Percentiles rank a stretch among this genome's conserved stretches.
These are phyloP conservation scores for Dromaius novaehollandiae DNA, from an alignment of 2,113 vertebrate genomes.

Conservation along the genomic window DNA sequence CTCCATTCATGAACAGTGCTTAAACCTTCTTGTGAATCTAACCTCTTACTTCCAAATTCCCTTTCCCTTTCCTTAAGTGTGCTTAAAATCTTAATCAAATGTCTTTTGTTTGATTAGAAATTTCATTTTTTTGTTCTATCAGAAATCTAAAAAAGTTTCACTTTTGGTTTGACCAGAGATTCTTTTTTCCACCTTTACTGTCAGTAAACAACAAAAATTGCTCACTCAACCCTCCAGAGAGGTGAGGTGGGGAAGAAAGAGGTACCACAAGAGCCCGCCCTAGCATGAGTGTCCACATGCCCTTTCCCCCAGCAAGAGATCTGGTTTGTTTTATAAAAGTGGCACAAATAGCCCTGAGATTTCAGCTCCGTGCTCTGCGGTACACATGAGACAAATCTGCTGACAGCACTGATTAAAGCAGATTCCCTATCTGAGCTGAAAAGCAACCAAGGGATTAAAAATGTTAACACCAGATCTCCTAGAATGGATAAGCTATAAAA, in stretches of 20 bases:
- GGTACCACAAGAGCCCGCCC: neutral
- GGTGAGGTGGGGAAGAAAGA: neutral
- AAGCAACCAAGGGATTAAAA: neutral
- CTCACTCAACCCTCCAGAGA: neutral
- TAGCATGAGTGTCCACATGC: rapidly evolving
- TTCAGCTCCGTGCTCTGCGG: rapidly evolving
- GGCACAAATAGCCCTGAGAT: neutral
- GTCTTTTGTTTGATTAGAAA: neutral
- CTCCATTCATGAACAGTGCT: rapidly evolving
- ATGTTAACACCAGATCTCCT: neutral
- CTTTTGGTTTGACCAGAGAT: neutral
- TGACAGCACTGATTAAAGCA: neutral
- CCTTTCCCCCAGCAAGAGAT: neutral
- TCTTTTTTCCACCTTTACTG: rapidly evolving
- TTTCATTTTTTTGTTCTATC: neutral
- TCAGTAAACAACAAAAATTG: neutral
- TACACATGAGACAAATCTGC: neutral
- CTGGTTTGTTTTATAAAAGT: neutral
- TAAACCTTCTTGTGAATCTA: neutral
- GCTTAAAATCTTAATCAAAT: neutral
- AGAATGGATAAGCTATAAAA: neutral
- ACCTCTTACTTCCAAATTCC: neutral
- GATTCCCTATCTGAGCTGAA: neutral
- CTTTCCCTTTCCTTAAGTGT: neutral
- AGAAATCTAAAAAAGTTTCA: neutral